Percentiles rank a stretch among this genome's conserved stretches.
phyloP scores from a whole-genome alignment of 2,888 invertebrate species.

The Oligia strigilis region DNA sequence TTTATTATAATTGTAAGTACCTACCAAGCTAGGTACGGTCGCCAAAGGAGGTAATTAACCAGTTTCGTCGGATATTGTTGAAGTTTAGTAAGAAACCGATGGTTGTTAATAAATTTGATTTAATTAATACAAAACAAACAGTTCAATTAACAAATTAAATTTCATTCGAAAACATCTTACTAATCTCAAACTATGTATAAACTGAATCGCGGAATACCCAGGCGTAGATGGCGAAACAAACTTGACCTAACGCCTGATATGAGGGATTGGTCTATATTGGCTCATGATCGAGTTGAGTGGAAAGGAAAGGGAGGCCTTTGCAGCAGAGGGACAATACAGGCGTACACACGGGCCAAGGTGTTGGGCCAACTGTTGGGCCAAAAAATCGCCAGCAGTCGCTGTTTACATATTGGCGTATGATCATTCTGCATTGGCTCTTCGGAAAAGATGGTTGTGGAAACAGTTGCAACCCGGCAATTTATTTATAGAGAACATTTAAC shows the following conservation, averaged over 20 bases:
- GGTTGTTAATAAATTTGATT: not conserved
- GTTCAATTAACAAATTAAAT: too few relatives aligned
- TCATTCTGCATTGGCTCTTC: too few relatives aligned
- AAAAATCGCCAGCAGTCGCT: too few relatives aligned
- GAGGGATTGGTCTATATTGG: not conserved
- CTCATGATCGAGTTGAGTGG: not conserved
- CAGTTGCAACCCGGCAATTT: too few relatives aligned
- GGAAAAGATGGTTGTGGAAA: too few relatives aligned
- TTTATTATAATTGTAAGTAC: conserved; percentile 7
- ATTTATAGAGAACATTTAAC: too few relatives aligned
- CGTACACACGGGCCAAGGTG: too few relatives aligned
- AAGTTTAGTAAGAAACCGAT: not conserved
- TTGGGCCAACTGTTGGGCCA: too few relatives aligned
- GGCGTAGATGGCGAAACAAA: not conserved
- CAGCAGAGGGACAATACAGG: not conserved
- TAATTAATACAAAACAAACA: too few relatives aligned
- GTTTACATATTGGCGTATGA: too few relatives aligned
- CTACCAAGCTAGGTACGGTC: not conserved
- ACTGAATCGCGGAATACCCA: not conserved
- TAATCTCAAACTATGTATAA: not conserved
- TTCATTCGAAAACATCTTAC: too few relatives aligned
- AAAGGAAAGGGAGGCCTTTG: not conserved
- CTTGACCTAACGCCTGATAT: not conserved
- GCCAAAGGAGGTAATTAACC: not conserved
- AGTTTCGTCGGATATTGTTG: not conserved